Percentiles rank a stretch among this genome's conserved stretches.
Evolutionary conservation across 2,888 invertebrate genomes (phyloP).

Genomic region (Sphaerophoria rueppellii): DNA sequence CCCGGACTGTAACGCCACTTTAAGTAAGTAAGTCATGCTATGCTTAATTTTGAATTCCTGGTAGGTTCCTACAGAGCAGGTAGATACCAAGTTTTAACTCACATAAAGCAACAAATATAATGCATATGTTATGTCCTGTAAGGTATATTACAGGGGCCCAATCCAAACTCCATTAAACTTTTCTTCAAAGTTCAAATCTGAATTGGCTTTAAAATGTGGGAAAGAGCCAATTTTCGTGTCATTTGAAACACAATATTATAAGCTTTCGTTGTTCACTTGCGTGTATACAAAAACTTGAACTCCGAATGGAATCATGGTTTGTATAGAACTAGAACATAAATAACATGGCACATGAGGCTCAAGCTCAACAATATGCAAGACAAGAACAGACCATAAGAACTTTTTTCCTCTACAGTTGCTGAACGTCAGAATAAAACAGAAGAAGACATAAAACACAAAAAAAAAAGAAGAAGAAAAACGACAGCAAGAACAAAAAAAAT

Average conservation of each 20-base stretch:
- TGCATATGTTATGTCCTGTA: no score
- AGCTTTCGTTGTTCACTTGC: constrained; percentile 54
- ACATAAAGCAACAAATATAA: no score
- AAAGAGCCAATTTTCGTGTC: constrained; percentile 59
- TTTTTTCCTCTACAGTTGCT: background rate
- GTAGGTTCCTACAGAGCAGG: no score
- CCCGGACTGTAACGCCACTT: no score
- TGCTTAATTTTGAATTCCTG: no score
- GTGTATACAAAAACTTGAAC: constrained; percentile 59
- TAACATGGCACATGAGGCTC: constrained; percentile 23
- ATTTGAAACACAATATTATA: constrained; percentile 57
- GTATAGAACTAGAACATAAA: constrained; percentile 45
- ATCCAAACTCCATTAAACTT: background rate
- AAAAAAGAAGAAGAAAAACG: background rate
- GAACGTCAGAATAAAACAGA: no score
- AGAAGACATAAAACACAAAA: background rate
- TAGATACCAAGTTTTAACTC: no score
- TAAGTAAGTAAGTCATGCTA: no score
- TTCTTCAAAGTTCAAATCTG: background rate
- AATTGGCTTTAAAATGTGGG: constrained; percentile 15
- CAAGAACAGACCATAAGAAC: constrained; percentile 46
- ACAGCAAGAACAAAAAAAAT: constrained; percentile 23
- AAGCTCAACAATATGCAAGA: constrained; percentile 65
- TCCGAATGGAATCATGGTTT: constrained; percentile 32
- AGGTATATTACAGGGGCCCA: background rate